phyloP scores from a whole-genome alignment of 2,888 invertebrate species.

The Trissolcus brochymenae region DNA sequence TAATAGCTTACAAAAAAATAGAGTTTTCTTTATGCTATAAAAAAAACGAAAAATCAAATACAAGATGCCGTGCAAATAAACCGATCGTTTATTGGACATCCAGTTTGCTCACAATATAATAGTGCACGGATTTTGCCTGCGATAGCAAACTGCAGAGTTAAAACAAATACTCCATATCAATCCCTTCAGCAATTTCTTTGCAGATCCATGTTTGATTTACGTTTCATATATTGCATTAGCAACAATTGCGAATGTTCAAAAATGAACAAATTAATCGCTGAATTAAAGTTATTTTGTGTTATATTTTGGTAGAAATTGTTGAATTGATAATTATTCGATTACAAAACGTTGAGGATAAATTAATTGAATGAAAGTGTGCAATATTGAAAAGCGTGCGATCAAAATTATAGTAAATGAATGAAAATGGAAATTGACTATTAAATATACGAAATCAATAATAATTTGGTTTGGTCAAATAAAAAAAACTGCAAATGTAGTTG shows the following conservation, averaged over 20 bases:
- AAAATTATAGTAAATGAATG: too few relatives aligned
- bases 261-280: too few relatives aligned
- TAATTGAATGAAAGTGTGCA: too few relatives aligned
- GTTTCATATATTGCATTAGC: conserved; percentile 12
- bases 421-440: conserved; percentile 15
- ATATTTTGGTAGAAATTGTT: too few relatives aligned
- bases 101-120: conserved; percentile 23
- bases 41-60: conserved; percentile 1
- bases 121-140: conserved; percentile 14
- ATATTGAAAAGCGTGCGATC: too few relatives aligned
- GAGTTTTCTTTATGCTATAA: not conserved
- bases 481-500: conserved; percentile 54
- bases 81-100: conserved; percentile 8
- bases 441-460: conserved; percentile 42
- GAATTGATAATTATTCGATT: too few relatives aligned
- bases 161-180: conserved; percentile 40
- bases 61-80: not conserved
- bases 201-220: conserved; percentile 25
- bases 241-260: not conserved
- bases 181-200: conserved; percentile 38
- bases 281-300: too few relatives aligned
- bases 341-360: too few relatives aligned
- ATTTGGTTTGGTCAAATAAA: conserved; percentile 38
- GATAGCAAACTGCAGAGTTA: conserved; percentile 36
- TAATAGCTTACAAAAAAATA: too few relatives aligned